Percentiles rank a stretch among this genome's conserved stretches.
These are phyloP conservation scores for Dione juno DNA, from an alignment of 2,888 invertebrate genomes.

Conservation along the genomic window DNA sequence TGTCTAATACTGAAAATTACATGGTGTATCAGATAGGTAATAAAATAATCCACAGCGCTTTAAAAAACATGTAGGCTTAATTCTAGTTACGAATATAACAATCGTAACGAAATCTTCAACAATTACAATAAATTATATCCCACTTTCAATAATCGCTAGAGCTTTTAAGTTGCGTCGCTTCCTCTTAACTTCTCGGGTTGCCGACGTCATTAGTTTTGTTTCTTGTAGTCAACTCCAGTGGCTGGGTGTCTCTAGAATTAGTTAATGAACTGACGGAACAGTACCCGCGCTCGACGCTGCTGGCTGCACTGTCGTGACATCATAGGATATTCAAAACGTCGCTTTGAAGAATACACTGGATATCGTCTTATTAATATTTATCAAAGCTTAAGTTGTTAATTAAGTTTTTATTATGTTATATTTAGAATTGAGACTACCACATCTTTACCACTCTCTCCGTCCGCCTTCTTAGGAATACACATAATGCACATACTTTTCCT, in stretches of 20 bases:
- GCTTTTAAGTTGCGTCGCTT: slow-evolving; percentile 46
- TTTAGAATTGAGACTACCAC: no score
- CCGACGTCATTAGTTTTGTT: slow-evolving; percentile 79
- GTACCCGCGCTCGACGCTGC: slow-evolving; percentile 46
- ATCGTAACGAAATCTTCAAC: no score
- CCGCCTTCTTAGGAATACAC: no score
- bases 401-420: no score
- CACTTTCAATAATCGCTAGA: slow-evolving; percentile 34
- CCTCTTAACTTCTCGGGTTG: slow-evolving; percentile 68
- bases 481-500: no score
- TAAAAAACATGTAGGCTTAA: no score
- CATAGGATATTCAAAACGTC: slow-evolving; percentile 36
- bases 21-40: no score
- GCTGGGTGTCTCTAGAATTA: slow-evolving; percentile 74
- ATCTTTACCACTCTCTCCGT: no score
- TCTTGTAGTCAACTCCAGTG: slow-evolving; percentile 72
- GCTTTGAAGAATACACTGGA: not conserved
- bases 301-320: slow-evolving; percentile 38
- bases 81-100: no score
- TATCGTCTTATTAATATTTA: slow-evolving; percentile 2
- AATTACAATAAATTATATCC: no score
- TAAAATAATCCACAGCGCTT: no score
- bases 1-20: no score
- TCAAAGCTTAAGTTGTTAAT: not conserved
- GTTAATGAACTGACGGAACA: slow-evolving; percentile 74